These are phyloP conservation scores for Suricata suricatta DNA, from an alignment of 2,113 vertebrate species.

Conservation along the genomic window DNA sequence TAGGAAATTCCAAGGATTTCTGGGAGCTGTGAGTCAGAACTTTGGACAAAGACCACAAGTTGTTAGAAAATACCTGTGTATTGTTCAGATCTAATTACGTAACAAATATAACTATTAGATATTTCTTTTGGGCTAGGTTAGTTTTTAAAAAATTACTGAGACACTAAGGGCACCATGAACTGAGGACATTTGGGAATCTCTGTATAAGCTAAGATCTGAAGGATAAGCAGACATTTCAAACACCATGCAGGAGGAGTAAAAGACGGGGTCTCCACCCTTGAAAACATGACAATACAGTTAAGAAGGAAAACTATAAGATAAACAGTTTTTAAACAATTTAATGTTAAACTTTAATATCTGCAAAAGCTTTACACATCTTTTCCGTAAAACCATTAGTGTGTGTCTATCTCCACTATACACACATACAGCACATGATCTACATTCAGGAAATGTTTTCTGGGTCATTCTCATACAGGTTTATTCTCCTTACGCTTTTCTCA, in stretches of 20 bases:
- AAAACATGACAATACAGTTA: neutral
- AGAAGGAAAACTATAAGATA: neutral
- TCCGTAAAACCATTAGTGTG: neutral
- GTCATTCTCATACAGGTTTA: neutral
- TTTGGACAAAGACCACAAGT: neutral
- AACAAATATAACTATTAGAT: neutral
- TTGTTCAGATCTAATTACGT: neutral
- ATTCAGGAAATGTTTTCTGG: neutral
- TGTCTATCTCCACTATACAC: neutral
- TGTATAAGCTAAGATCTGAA: neutral
- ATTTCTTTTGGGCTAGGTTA: constrained; percentile 10
- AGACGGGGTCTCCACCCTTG: neutral
- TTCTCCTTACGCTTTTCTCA: neutral
- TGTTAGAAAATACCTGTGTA: constrained; percentile 25
- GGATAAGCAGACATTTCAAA: neutral
- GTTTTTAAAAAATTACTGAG: neutral
- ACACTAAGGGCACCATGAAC: neutral
- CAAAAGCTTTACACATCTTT: constrained; percentile 14
- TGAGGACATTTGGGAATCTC: neutral
- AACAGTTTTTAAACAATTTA: constrained; percentile 9
- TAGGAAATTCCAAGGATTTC: neutral
- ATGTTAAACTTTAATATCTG: neutral
- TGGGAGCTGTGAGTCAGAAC: neutral
- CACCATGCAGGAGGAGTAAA: neutral
- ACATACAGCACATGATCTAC: neutral